Percentiles rank a stretch among this genome's conserved stretches.
phyloP scores from a whole-genome alignment of 1,140 invertebrate genomes.

The Neotoxoptera formosana region DNA sequence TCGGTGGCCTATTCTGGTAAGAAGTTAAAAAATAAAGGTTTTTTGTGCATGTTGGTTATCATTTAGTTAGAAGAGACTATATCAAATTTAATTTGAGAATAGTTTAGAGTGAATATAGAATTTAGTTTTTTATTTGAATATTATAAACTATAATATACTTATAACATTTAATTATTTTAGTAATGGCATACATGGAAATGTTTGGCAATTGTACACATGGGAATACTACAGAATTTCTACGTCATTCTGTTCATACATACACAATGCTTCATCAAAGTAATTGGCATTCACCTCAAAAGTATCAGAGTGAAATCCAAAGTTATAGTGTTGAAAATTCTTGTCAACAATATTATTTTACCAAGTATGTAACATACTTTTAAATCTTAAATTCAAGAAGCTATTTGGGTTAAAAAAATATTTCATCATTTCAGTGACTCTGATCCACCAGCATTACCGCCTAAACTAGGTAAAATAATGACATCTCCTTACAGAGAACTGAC shows the following conservation, averaged over 20 bases:
- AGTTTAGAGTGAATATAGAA: conserved; percentile 18
- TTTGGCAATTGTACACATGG: conserved; percentile 87
- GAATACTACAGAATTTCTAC: conserved; percentile 75
- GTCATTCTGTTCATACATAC: conserved; percentile 84
- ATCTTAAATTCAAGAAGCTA: background rate
- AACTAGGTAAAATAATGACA: conserved; percentile 65
- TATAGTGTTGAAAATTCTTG: conserved; percentile 52
- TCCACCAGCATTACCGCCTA: conserved; percentile 82
- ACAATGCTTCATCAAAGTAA: conserved; percentile 62
- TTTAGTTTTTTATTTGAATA: background rate
- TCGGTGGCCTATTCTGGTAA: conserved; percentile 93
- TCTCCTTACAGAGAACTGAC: conserved; percentile 34
- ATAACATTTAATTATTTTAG: conserved; percentile 68
- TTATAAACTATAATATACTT: background rate
- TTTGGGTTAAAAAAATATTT: background rate
- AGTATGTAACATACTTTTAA: conserved; percentile 1
- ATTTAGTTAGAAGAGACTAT: conserved; percentile 29
- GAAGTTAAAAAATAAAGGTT: conserved; percentile 62
- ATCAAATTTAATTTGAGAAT: background rate
- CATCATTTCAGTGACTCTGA: conserved; percentile 22
- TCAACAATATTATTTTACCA: conserved; percentile 47
- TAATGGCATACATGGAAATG: conserved; percentile 96
- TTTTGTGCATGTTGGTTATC: conserved; percentile 46
- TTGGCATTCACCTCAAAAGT: conserved; percentile 56
- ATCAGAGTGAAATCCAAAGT: conserved; percentile 50